These are phyloP conservation scores for Panthera uncia DNA, from an alignment of 2,113 vertebrate genomes.

Conservation along the genomic window DNA sequence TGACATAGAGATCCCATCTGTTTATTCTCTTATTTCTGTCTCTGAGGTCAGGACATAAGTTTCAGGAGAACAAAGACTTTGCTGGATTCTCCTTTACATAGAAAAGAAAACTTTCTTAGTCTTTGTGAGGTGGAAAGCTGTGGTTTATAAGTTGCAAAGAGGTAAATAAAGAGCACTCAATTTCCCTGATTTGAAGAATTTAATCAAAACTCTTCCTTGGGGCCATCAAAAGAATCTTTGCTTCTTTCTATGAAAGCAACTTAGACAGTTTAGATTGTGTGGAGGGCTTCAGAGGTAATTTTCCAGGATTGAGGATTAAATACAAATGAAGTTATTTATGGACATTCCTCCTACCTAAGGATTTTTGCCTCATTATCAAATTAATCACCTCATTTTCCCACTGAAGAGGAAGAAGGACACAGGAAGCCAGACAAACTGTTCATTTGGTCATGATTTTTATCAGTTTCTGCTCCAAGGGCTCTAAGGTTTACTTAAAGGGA, in stretches of 20 bases:
- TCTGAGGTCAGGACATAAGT: neutral
- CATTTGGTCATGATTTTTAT: slow-evolving; percentile 24
- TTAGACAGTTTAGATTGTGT: neutral
- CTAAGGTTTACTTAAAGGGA: neutral
- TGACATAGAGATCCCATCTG: neutral
- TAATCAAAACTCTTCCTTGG: neutral
- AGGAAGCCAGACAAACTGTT: neutral
- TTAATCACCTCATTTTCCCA: neutral
- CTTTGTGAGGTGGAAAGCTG: neutral
- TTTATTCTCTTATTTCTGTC: neutral
- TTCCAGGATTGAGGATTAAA: neutral
- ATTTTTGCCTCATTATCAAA: slow-evolving; percentile 21
- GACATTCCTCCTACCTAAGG: neutral
- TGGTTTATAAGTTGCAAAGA: neutral
- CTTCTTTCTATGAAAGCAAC: neutral
- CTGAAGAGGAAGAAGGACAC: neutral
- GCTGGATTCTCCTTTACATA: neutral
- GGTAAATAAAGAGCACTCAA: neutral
- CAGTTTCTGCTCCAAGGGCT: neutral
- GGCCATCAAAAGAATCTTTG: neutral
- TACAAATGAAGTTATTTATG: neutral
- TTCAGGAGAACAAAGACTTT: neutral
- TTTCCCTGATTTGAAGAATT: neutral
- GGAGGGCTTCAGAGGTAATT: neutral
- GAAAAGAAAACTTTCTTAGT: neutral